Evolutionary conservation across 2,797 vertebrate genomes (phyloP), one percentile per base, ranked within the genome.

Genomic region (Trachops cirrhosus): DNA sequence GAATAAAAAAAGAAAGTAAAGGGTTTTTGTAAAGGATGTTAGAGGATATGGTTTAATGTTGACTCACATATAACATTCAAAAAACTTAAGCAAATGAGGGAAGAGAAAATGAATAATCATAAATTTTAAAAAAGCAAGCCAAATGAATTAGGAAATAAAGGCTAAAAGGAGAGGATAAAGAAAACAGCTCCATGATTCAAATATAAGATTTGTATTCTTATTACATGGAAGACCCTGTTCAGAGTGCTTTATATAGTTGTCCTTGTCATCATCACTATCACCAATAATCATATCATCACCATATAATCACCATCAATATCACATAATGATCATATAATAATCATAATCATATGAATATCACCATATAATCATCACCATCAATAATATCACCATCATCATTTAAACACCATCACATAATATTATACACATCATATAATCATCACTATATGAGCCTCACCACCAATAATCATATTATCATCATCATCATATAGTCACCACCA

Each of bases 1-100:
- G 34, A 89, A 95, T 64, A 91, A 73, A 88, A 85, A 94, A 92
- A 86, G 26, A 83, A 73, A 75, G 12, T 50, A 22, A 68, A 70
- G 15, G 1, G 2, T 0, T 32, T 73, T 77, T 75, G 73, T 73
- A 18, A 67, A 86, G 32, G 59, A 44, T 80, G 44, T 80, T 22
- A 89, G 29, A 88, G 64, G 48, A 77, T 80, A 12, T 70, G n/a
- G 32, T 41, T 96, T 89, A 86, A 67, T 86, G 37, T 29, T 89
- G 48, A 92, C 9, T 24, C n/a, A 80, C 71, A 71, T 24, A 37
- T 57, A 77, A 57, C 44, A 93, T 48, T 85, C 48, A 91, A 73
- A 74, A 88, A 80, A 34, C 54, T 93, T 82, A 86, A 77, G 48
- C 32, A 78, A 91, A 34, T 54, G 62, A 93, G 32, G 44, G 19